Base-by-base conservation (phyloP, 1,140 invertebrate species). In the Nilaparvata lugens region DNA sequence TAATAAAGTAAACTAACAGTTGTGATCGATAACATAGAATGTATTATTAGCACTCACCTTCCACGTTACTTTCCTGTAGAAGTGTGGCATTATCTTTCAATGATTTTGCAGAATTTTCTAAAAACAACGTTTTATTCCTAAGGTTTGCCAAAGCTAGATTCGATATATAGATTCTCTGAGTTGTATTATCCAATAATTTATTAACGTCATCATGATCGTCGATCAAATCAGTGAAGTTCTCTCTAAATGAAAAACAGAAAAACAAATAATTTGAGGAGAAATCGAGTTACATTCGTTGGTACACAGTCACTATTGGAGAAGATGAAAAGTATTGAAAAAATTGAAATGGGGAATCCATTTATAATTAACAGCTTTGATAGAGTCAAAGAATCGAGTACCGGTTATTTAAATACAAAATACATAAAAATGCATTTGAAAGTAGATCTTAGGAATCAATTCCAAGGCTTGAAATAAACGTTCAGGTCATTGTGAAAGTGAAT, bases 1-100 rank as follows among this genome's bases (percentile, higher is more conserved):
- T 28, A 19, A 54, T 35, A 21, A 23, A 24, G 18, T 54, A 18
- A 23, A 54, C 25, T 54, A 54, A 21, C 7, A 21, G 5, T 2
- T 4, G 52, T 19, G 24, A 53, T 53, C 24, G 19, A 24, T 53
- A 53, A 24, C 2, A 53, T 54, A 7, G n/a, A n/a, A n/a, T 24
- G 2, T 14, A 18, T 6, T 4, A 4, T 24, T 5, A 54, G 1
- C 16, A 54, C 31, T 35, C 65, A 81, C 81, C 95, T 77, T 95
- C 90, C 38, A 97, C 89, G 75, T 97, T 95, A 4, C 87, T 89
- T 75, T 97, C 94, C 73, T 97, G 93, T 24, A 98, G 76, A 69
- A 87, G 84, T 1, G 92, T 97, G 11, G 92, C 92, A 70, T 93
- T 92, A 56, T 86, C 83, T 66, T 88, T 86, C 21, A 98, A 76